Evolutionary conservation across 2,888 invertebrate genomes (phyloP).

Genomic region (Rhingia campestris): DNA sequence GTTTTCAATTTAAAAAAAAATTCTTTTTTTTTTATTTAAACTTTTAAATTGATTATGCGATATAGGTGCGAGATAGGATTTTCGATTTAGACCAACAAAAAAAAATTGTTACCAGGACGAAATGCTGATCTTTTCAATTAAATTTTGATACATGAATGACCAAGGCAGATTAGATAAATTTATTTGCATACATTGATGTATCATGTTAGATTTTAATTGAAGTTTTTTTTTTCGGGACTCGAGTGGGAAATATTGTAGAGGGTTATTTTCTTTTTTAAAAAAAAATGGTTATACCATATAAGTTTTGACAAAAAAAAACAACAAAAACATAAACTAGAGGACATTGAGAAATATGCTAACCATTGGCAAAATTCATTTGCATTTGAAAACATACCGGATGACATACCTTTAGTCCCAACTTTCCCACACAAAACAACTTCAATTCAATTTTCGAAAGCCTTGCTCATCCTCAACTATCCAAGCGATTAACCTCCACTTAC

Average conservation of each 20-base stretch:
- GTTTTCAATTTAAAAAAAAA: constrained; percentile 40
- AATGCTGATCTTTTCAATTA: constrained; percentile 23
- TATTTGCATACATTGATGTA: neutral
- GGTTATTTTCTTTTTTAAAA: no score
- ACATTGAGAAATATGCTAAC: no score
- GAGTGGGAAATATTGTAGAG: no score
- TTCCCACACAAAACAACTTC: neutral
- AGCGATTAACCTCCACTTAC: constrained; percentile 6
- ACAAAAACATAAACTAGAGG: no score
- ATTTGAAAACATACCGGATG: neutral
- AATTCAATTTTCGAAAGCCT: neutral
- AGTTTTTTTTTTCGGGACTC: neutral
- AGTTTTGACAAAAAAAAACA: no score
- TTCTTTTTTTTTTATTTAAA: neutral
- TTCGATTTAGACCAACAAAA: neutral
- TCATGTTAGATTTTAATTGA: neutral
- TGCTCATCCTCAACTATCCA: neutral
- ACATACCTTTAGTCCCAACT: neutral
- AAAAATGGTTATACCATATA: no score
- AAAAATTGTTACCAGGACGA: neutral
- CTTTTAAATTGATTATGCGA: constrained; percentile 6
- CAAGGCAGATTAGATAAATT: neutral
- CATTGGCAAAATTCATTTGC: neutral
- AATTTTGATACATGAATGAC: constrained; percentile 13
- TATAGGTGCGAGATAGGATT: neutral